Percentiles rank a stretch among this genome's conserved stretches.
Conservation (phyloP, 2,888 invertebrate species). For the Gasteruption jaculator region DNA sequence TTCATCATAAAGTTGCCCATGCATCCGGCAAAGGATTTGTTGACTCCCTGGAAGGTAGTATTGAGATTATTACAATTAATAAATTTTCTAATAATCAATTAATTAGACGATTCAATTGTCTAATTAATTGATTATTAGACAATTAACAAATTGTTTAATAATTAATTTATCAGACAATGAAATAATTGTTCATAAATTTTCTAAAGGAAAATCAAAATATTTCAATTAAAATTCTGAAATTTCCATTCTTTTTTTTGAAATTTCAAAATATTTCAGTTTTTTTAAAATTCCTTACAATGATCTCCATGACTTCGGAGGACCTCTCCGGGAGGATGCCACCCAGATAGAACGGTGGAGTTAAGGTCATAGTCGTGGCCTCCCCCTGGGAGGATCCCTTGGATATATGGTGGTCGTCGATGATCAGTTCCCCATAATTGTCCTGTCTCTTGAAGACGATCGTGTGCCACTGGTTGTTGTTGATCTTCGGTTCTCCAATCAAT, state of each 20-base stretch:
- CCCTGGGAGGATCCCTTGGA: slow-evolving; percentile 56
- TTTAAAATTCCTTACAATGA: slow-evolving; percentile 32
- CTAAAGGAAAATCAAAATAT: too few relatives aligned
- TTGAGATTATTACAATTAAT: slow-evolving; percentile 24
- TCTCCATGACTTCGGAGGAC: slow-evolving; percentile 45
- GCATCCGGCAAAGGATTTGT: slow-evolving; percentile 78
- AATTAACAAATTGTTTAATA: background rate
- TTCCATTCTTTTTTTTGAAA: too few relatives aligned
- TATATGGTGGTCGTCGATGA: slow-evolving; percentile 61
- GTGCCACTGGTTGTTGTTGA: slow-evolving; percentile 80
- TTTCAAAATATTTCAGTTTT: slow-evolving; percentile 2
- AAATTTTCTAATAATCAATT: background rate
- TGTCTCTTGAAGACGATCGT: slow-evolving; percentile 65
- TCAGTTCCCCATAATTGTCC: slow-evolving; percentile 61
- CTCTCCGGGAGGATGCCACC: slow-evolving; percentile 69
- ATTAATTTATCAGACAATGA: too few relatives aligned
- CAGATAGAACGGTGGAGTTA: slow-evolving; percentile 71
- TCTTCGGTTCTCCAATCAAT: slow-evolving; percentile 57
- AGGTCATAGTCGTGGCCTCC: slow-evolving; percentile 55
- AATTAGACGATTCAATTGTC: too few relatives aligned
- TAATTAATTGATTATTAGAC: background rate
- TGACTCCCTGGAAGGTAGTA: slow-evolving; percentile 57
- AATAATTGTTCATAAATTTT: too few relatives aligned
- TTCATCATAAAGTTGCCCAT: slow-evolving; percentile 72
- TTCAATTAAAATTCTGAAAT: too few relatives aligned